phyloP scores from a whole-genome alignment of 2,797 vertebrate species.

The Capromys pilorides region DNA sequence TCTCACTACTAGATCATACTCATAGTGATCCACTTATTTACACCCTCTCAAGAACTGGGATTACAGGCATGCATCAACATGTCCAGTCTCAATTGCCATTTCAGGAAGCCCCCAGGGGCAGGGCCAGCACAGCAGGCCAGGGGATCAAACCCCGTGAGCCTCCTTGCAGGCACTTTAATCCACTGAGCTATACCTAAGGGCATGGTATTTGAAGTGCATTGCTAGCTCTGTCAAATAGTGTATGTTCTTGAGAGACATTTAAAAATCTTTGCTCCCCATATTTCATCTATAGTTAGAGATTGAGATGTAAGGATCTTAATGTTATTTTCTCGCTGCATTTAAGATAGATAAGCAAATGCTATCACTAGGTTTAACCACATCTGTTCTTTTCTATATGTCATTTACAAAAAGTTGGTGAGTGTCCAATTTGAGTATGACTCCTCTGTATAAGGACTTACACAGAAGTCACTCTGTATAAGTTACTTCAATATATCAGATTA shows the following conservation, averaged over 20 bases:
- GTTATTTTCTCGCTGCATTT: slow-evolving; percentile 36
- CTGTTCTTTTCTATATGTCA: slow-evolving; percentile 6
- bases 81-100: no score
- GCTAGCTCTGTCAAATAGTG: background rate
- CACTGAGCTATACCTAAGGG: background rate
- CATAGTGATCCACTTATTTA: no score
- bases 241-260: slow-evolving; percentile 52
- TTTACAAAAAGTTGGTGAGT: slow-evolving; percentile 45
- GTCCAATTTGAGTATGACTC: slow-evolving; percentile 40
- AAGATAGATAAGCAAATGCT: slow-evolving; percentile 1
- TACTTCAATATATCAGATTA: slow-evolving; percentile 49
- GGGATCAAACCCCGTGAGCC: no score
- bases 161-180: no score
- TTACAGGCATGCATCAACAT: no score
- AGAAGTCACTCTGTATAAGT: no score
- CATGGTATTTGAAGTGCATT: background rate
- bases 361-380: slow-evolving; percentile 37
- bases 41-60: no score
- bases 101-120: no score
- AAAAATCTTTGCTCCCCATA: background rate
- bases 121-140: no score
- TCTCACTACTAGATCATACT: no score
- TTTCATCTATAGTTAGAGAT: background rate
- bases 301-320: slow-evolving; percentile 32
- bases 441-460: background rate